These are phyloP conservation scores for Drosophila melanica DNA, from an alignment of 1,140 invertebrate genomes.

Conservation along the genomic window DNA sequence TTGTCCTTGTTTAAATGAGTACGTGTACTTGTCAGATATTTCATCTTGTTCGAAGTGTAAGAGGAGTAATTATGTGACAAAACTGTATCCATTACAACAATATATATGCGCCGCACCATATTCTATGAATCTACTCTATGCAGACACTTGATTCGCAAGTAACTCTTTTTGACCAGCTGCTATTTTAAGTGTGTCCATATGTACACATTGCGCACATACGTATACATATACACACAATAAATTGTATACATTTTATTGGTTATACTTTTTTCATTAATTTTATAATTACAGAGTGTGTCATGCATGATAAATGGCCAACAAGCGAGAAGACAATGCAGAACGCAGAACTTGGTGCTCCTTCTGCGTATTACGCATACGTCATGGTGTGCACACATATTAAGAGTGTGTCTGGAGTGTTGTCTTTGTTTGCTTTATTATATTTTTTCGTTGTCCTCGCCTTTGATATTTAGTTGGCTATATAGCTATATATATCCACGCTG, in stretches of 20 bases:
- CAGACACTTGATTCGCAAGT: neutral
- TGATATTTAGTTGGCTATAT: slow-evolving; percentile 46
- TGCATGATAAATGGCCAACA: slow-evolving; percentile 54
- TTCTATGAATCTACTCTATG: neutral
- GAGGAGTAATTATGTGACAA: neutral
- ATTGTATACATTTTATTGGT: neutral
- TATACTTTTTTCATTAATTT: slow-evolving; percentile 43
- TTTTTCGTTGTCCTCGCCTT: slow-evolving; percentile 26
- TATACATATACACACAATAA: too few species aligned
- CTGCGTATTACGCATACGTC: slow-evolving; percentile 61
- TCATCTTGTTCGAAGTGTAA: neutral
- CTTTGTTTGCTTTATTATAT: slow-evolving; percentile 13
- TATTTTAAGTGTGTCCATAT: neutral
- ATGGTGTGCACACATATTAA: slow-evolving; percentile 9
- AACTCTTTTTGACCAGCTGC: neutral
- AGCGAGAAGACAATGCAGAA: slow-evolving; percentile 10
- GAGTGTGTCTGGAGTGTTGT: slow-evolving; percentile 17
- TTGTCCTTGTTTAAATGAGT: slow-evolving; percentile 11
- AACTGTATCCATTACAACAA: too few species aligned
- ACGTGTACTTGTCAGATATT: slow-evolving; percentile 7
- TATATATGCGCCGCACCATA: neutral
- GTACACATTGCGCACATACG: neutral
- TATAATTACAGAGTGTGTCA: slow-evolving; percentile 53
- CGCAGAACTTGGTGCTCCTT: slow-evolving; percentile 2
- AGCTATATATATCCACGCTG: slow-evolving; percentile 12